Conservation (phyloP, 2,888 invertebrate species). For the Bembecia ichneumoniformis region DNA sequence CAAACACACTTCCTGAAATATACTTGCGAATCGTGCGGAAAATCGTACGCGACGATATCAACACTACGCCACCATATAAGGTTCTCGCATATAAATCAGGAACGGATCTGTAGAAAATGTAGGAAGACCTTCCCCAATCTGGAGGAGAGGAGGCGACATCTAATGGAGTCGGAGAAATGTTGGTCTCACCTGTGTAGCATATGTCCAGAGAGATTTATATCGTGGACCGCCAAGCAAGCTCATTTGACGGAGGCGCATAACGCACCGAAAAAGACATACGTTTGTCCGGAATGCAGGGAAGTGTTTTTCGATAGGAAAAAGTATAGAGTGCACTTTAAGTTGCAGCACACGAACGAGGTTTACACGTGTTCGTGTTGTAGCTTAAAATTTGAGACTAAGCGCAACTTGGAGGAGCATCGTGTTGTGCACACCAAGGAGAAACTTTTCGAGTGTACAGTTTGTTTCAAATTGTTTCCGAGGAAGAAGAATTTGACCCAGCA, state of each 20-base stretch:
- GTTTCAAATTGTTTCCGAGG: slow-evolving; percentile 24
- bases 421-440: slow-evolving; percentile 29
- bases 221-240: slow-evolving; percentile 21
- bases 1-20: slow-evolving; percentile 48
- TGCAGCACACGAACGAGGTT: slow-evolving; percentile 23
- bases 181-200: slow-evolving; percentile 26
- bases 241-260: slow-evolving; percentile 25
- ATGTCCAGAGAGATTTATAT: slow-evolving; percentile 27
- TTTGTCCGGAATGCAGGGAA: slow-evolving; percentile 30
- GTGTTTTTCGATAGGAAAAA: slow-evolving; percentile 18
- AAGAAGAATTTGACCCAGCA: slow-evolving; percentile 44
- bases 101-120: slow-evolving; percentile 7
- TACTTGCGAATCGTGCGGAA: slow-evolving; percentile 58
- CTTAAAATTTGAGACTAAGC: slow-evolving; percentile 19
- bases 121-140: slow-evolving; percentile 13
- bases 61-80: slow-evolving; percentile 43
- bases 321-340: slow-evolving; percentile 26
- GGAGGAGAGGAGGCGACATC: slow-evolving; percentile 19
- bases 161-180: slow-evolving; percentile 19
- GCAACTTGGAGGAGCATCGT: slow-evolving; percentile 20
- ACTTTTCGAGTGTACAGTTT: slow-evolving; percentile 23
- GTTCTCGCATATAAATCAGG: slow-evolving; percentile 11
- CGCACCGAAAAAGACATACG: slow-evolving; percentile 21
- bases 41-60: slow-evolving; percentile 47
- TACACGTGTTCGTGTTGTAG: slow-evolving; percentile 8